Evolutionary conservation across 2,888 invertebrate species (phyloP).

Genomic region (Melanostoma mellinum): DNA sequence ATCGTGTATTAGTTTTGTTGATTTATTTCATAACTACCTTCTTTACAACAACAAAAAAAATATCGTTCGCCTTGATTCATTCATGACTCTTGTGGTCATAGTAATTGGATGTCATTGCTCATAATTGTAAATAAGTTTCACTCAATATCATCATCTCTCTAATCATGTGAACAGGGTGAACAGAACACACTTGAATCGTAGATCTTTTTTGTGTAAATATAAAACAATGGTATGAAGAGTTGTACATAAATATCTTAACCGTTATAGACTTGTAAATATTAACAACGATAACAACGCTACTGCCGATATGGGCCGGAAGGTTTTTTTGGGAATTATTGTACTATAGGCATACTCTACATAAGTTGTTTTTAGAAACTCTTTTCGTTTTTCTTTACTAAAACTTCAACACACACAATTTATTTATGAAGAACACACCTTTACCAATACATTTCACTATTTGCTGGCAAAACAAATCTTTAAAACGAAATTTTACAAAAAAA

Average conservation of each 20-base stretch:
- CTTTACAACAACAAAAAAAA: conserved; percentile 31
- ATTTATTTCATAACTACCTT: conserved; percentile 54
- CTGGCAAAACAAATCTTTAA: conserved; percentile 18
- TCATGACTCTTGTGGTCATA: conserved; percentile 15
- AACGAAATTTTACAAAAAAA: conserved; percentile 9
- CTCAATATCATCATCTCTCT: conserved; percentile 36
- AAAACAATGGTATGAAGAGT: neutral
- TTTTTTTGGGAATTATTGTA: conserved; percentile 10
- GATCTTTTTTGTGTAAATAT: conserved; percentile 49
- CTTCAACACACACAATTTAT: conserved; percentile 2
- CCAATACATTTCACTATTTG: conserved; percentile 45
- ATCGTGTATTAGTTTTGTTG: conserved; percentile 68
- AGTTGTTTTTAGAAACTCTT: too few relatives aligned
- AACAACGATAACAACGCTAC: neutral
- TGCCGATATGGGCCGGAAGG: too few relatives aligned
- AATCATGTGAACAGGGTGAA: conserved; percentile 51
- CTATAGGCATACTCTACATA: too few relatives aligned
- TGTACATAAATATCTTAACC: conserved; percentile 46
- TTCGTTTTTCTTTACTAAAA: conserved; percentile 19
- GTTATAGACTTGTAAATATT: conserved; percentile 38
- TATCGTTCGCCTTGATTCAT: conserved; percentile 56
- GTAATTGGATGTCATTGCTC: conserved; percentile 51
- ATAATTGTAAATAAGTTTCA: conserved; percentile 67
- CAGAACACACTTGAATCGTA: conserved; percentile 51
- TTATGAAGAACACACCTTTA: conserved; percentile 10